A percentile compares a stretch with the other conserved stretches of the same genome.
Conservation (phyloP, 2,888 invertebrate genomes). For the Acanthoscelides obtectus region DNA sequence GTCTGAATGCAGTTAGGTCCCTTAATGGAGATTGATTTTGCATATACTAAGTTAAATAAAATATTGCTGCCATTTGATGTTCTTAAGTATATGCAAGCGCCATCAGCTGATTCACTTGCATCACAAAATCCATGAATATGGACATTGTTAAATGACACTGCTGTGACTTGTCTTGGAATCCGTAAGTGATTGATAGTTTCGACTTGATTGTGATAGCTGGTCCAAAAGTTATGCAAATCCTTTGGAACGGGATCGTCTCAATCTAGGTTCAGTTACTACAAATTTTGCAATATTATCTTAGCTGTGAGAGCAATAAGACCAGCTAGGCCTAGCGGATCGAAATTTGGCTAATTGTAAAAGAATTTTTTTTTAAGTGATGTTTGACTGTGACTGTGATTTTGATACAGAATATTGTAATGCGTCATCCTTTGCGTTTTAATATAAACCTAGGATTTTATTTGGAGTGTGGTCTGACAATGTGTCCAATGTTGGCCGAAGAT, state of each 20-base stretch:
- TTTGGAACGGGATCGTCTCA: constrained; percentile 11
- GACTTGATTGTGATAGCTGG: constrained; percentile 1
- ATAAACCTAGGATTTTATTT: not conserved
- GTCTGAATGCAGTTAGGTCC: constrained; percentile 13
- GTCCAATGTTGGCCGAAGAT: not conserved
- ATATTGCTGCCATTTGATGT: constrained; percentile 4
- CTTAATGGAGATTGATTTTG: constrained; percentile 19
- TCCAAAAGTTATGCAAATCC: constrained; percentile 1
- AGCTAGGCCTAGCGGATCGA: constrained; percentile 7
- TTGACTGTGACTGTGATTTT: not conserved
- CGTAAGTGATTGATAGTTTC: not conserved
- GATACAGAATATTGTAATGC: not conserved
- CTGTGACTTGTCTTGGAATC: constrained; percentile 12
- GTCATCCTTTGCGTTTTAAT: not conserved
- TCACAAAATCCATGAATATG: constrained; percentile 24
- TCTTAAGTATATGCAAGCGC: constrained; percentile 16
- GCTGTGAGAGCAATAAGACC: constrained; percentile 4
- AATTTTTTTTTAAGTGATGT: constrained; percentile 7
- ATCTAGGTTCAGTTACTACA: constrained; percentile 5
- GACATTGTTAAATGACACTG: constrained; percentile 1
- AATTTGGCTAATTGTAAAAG: constrained; percentile 7
- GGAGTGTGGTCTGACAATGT: not conserved
- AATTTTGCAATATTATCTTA: constrained; percentile 8
- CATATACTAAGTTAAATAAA: constrained; percentile 10
- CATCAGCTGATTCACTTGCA: constrained; percentile 17